Evolutionary conservation across 2,797 vertebrate species (phyloP).

Genomic region (Anolis apletophallus): DNA sequence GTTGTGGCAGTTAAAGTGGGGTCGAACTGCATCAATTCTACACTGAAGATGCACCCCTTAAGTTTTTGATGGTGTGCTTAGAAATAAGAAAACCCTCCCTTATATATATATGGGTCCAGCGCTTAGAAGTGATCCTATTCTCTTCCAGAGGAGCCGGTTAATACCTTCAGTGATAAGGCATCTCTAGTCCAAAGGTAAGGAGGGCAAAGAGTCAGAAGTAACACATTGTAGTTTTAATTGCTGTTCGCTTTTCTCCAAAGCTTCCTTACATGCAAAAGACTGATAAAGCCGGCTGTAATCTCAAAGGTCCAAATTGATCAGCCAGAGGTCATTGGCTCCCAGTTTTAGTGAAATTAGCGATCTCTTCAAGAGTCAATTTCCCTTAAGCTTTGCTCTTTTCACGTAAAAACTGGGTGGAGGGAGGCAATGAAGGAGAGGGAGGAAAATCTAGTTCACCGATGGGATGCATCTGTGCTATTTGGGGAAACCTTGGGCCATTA

Average conservation of each 20-base stretch:
- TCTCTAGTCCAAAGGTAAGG: constrained; percentile 26
- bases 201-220: constrained; percentile 27
- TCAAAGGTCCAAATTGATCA: constrained; percentile 40
- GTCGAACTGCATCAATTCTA: no score
- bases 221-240: constrained; percentile 52
- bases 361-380: constrained; percentile 5
- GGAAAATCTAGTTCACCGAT: constrained; percentile 56
- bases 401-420: constrained; percentile 34
- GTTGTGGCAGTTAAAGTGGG: no score
- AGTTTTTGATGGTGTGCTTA: background rate
- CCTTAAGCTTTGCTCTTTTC: constrained; percentile 10
- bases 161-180: constrained; percentile 21
- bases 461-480: no score
- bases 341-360: constrained; percentile 28
- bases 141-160: constrained; percentile 5
- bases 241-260: constrained; percentile 23
- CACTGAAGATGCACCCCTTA: background rate
- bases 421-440: constrained; percentile 29
- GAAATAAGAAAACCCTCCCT: background rate
- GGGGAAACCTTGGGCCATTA: no score
- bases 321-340: constrained; percentile 23
- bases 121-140: constrained; percentile 25
- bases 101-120: background rate
- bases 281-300: constrained; percentile 49
- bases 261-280: constrained; percentile 49